Evolutionary conservation across 2,888 invertebrate species (phyloP).

Genomic region (Camptogramma bilineatum): DNA sequence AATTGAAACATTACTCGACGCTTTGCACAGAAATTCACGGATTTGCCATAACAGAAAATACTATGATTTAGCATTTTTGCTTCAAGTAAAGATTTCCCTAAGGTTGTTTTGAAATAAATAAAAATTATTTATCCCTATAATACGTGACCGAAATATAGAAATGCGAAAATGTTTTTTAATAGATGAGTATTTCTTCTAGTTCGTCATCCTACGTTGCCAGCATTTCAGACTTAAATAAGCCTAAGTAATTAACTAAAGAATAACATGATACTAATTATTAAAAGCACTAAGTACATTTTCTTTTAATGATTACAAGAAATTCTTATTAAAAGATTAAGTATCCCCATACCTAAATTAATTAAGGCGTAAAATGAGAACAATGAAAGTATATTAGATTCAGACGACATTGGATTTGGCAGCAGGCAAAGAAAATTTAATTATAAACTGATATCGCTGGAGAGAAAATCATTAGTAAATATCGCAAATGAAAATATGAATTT

Average conservation of each 20-base stretch:
- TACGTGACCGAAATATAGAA: slow-evolving; percentile 6
- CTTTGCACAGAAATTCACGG: too few species aligned
- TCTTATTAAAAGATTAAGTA: too few species aligned
- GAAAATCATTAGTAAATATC: not conserved
- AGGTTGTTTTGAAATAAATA: slow-evolving; percentile 11
- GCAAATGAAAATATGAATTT: not conserved
- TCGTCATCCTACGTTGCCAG: not conserved
- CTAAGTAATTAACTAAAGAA: not conserved
- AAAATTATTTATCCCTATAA: slow-evolving; percentile 11
- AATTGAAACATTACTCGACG: not conserved
- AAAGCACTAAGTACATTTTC: not conserved
- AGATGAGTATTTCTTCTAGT: not conserved
- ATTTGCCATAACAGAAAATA: not conserved
- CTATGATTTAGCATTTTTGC: not conserved
- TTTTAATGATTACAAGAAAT: too few species aligned
- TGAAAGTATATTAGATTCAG: not conserved
- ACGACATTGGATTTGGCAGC: not conserved
- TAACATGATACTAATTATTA: not conserved
- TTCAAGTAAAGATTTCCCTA: slow-evolving; percentile 1
- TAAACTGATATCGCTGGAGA: not conserved
- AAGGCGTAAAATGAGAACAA: not conserved
- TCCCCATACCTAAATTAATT: not conserved
- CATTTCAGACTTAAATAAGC: not conserved
- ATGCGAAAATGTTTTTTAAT: not conserved
- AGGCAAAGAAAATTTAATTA: not conserved